These are phyloP conservation scores for Pseudorectes ferrugineus DNA, from an alignment of 2,113 vertebrate genomes.

Conservation along the genomic window DNA sequence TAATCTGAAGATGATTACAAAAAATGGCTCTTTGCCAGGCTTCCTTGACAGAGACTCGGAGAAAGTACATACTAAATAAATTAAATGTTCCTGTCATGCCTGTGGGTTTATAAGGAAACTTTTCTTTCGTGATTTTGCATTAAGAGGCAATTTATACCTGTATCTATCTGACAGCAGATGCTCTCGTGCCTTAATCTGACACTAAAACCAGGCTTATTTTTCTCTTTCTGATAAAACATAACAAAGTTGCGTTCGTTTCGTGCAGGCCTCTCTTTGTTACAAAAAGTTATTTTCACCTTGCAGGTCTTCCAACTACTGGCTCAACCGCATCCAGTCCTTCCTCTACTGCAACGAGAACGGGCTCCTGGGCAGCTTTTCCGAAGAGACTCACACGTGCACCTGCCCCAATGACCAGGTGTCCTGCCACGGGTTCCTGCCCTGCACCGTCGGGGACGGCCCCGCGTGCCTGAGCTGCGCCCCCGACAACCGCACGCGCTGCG, in stretches of 20 bases:
- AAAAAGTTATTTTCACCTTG: not conserved
- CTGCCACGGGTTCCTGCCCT: constrained; percentile 85
- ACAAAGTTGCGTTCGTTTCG: not conserved
- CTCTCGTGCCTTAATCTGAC: not conserved
- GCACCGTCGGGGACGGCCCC: constrained; percentile 80
- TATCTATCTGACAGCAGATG: not conserved
- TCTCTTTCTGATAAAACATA: not conserved
- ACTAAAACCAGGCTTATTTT: not conserved
- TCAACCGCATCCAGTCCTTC: constrained; percentile 90
- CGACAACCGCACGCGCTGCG: constrained; percentile 93
- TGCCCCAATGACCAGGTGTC: constrained; percentile 87
- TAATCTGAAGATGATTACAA: not conserved
- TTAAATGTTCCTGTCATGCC: not conserved
- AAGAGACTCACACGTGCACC: constrained; percentile 89
- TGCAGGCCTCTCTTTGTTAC: not conserved
- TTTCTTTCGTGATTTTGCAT: not conserved
- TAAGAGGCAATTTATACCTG: not conserved
- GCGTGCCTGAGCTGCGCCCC: constrained; percentile 82
- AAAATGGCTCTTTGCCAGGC: not conserved
- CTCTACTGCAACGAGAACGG: constrained; percentile 96
- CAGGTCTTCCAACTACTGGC: constrained; percentile 90
- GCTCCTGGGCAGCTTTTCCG: constrained; percentile 89
- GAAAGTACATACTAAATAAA: not conserved
- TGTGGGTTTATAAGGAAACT: not conserved
- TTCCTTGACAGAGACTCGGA: not conserved